Evolutionary conservation across 2,888 invertebrate genomes (phyloP), one percentile per base, ranked within the genome.

Genomic region (Meliscaeva auricollis): DNA sequence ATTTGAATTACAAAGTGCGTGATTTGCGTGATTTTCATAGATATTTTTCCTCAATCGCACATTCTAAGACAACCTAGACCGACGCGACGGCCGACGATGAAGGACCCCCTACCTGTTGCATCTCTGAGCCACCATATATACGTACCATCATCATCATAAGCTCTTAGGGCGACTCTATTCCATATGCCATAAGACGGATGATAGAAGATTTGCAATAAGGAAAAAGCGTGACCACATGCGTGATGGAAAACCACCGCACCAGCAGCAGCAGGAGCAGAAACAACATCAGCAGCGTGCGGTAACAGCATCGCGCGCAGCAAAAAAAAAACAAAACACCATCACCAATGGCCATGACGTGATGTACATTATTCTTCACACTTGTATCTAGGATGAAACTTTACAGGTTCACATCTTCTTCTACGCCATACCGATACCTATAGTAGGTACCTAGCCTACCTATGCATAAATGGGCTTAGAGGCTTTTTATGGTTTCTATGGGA

Each of bases 1-100:
- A 85, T 85, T 85, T 85, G 81, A 85, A 85, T 85, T 85, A 85
- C 85, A 85, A 85, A 85, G 76, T 85, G 85, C 85, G 85, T 85
- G 84, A 84, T 84, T 84, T 84, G 84, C 84, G 84, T 84, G 85
- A 81, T 85, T 76, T 80, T 68, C 75, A 72, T 48, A 75, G 72
- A 74, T 76, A 80, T 84, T 85, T 83, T 81, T 74, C 85, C 85
- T 77, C 77, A 77, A 85, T 85, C 69, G 81, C 56, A 62, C 44
- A 76, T 75, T 85, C 72, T 76, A 56, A 72, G 73, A 72, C 46
- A 70, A 9, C 11, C 2, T 17, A 6, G 74, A 9, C 11, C 2
- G 17, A 6, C 8, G 17, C 46, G 15, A 17, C 20, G 48, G n/a
- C 41, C 41, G 41, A 32, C 32, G 41, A 60, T n/a, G 41, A 32